Evolutionary conservation across 1,140 invertebrate genomes (phyloP).

Genomic region (Euwallacea similis): DNA sequence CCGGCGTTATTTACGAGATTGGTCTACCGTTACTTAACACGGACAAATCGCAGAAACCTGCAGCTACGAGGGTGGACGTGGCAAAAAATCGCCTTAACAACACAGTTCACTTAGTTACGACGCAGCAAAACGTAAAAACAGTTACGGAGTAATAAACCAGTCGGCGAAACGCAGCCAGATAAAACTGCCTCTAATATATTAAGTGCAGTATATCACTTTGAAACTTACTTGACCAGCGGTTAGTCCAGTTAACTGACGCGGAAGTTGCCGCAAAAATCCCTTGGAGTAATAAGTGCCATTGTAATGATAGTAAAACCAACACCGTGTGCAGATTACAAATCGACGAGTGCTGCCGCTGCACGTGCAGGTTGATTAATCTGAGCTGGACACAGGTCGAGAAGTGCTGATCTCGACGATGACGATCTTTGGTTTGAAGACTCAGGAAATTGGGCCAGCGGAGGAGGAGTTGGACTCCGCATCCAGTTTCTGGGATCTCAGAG

Average conservation of each 20-base stretch:
- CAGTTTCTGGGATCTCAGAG: neutral
- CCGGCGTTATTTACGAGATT: constrained; percentile 25
- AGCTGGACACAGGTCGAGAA: no score
- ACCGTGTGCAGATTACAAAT: constrained; percentile 25
- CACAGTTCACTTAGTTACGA: constrained; percentile 31
- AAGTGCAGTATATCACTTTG: constrained; percentile 32
- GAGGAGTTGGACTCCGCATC: neutral
- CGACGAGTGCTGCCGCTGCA: constrained; percentile 7
- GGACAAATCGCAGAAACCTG: constrained; percentile 33
- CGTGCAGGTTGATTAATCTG: neutral
- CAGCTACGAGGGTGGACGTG: constrained; percentile 29
- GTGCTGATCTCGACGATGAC: neutral
- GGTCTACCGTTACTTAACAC: constrained; percentile 35
- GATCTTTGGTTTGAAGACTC: neutral
- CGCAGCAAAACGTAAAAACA: constrained; percentile 33
- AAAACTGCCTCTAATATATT: constrained; percentile 35
- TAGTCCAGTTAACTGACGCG: constrained; percentile 30
- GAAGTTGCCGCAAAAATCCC: constrained; percentile 25
- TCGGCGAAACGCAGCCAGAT: constrained; percentile 21
- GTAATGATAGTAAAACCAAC: constrained; percentile 28
- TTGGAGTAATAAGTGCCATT: constrained; percentile 21
- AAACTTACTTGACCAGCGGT: constrained; percentile 32
- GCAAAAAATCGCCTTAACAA: constrained; percentile 22
- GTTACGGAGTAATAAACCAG: constrained; percentile 35
- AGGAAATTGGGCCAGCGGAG: no score